Conservation (phyloP, 2,888 invertebrate genomes). For the Synergus itoensis region DNA sequence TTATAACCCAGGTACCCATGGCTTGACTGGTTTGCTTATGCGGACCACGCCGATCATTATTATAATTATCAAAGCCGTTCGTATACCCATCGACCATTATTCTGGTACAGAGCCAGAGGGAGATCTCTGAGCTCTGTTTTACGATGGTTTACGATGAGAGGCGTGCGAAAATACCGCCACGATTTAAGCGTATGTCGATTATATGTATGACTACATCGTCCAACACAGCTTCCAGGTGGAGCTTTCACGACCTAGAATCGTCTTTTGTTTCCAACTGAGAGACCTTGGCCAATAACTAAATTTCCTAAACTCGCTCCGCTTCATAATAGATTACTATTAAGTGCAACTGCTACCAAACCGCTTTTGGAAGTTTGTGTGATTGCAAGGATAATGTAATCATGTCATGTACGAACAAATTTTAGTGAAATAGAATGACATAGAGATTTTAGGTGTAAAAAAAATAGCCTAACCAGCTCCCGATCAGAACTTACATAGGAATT, state of each 20-base stretch:
- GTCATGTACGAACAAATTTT: background rate
- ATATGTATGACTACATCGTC: constrained; percentile 63
- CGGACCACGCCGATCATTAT: constrained; percentile 66
- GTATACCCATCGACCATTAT: constrained; percentile 47
- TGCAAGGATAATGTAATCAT: background rate
- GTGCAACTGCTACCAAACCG: constrained; percentile 1
- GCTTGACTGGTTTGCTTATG: constrained; percentile 44
- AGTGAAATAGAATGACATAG: no score
- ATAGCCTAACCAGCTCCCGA: no score
- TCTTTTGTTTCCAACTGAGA: constrained; percentile 28
- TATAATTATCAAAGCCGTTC: constrained; percentile 71
- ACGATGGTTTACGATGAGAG: constrained; percentile 61
- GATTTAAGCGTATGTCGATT: constrained; percentile 65
- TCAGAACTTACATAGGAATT: no score
- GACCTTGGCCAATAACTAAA: constrained; percentile 18
- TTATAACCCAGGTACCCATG: constrained; percentile 46
- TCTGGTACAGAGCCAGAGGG: constrained; percentile 34
- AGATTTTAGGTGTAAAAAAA: no score
- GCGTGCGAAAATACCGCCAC: constrained; percentile 66
- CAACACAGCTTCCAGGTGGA: constrained; percentile 47
- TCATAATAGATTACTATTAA: background rate
- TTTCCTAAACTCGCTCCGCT: background rate
- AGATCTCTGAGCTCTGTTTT: constrained; percentile 55
- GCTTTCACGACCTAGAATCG: constrained; percentile 45
- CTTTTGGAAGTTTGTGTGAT: background rate